These are phyloP conservation scores for Limnephilus lunatus DNA, from an alignment of 2,888 invertebrate genomes.

Conservation along the genomic window DNA sequence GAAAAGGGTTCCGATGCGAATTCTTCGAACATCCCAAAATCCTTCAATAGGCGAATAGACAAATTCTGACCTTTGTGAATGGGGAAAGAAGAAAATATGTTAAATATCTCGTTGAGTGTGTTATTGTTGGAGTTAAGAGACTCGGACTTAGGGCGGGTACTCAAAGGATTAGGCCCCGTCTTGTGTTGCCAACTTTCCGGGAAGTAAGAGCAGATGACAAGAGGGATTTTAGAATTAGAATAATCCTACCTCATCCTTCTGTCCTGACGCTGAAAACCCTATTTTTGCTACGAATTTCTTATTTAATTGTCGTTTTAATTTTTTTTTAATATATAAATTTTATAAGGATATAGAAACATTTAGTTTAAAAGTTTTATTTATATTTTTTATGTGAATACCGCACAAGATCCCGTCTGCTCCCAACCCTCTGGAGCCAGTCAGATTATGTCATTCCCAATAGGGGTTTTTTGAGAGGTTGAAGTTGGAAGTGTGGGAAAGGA, in stretches of 20 bases:
- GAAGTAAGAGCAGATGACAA: slow-evolving; percentile 51
- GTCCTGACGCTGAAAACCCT: background rate
- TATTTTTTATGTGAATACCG: too few species aligned
- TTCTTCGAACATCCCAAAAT: background rate
- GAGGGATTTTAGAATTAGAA: slow-evolving; percentile 59
- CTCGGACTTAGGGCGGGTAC: slow-evolving; percentile 32
- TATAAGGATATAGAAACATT: too few species aligned
- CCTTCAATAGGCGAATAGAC: background rate
- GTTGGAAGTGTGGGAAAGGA: too few species aligned
- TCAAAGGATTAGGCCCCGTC: slow-evolving; percentile 24
- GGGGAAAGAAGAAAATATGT: background rate
- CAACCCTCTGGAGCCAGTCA: too few species aligned
- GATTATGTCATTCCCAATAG: too few species aligned
- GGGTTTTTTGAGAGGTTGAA: too few species aligned
- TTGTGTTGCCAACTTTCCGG: slow-evolving; percentile 21
- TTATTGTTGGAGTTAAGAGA: slow-evolving; percentile 27
- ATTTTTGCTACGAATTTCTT: background rate
- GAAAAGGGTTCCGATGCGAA: background rate
- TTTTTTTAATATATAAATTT: background rate
- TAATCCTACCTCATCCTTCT: slow-evolving; percentile 48
- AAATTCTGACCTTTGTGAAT: slow-evolving; percentile 24
- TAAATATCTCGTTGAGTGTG: slow-evolving; percentile 33
- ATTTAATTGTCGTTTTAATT: background rate
- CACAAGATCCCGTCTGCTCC: too few species aligned
- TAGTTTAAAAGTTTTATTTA: too few species aligned